A percentile compares a stretch with the other conserved stretches of the same genome.
Conservation (phyloP, 2,797 vertebrate species). For the Chelmon rostratus region DNA sequence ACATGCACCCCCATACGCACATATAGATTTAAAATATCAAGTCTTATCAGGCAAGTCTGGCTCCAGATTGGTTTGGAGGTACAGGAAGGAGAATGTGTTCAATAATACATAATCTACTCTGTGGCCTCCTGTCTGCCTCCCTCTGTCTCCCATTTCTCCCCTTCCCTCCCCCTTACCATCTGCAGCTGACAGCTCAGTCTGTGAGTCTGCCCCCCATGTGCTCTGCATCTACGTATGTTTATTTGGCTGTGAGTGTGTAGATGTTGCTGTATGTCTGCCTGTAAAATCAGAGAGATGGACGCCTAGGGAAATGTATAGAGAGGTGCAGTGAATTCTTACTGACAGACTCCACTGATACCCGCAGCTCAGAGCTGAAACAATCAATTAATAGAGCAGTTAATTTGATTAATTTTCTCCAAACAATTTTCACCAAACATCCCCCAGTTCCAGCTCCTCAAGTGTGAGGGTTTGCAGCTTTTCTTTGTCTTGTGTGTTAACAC, state of each 20-base stretch:
- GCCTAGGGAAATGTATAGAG: background rate
- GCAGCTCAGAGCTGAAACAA: background rate
- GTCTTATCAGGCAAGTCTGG: background rate
- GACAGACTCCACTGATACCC: background rate
- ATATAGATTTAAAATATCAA: background rate
- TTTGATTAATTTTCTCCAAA: too few species aligned
- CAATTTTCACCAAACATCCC: too few species aligned
- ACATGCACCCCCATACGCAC: background rate
- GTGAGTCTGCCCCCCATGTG: background rate
- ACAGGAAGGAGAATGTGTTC: slow-evolving; percentile 29
- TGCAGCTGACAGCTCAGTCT: slow-evolving; percentile 62
- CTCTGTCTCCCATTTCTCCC: background rate
- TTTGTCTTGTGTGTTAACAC: background rate
- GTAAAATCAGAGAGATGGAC: background rate
- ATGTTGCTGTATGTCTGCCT: background rate
- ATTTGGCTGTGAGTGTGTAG: background rate
- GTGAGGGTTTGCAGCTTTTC: background rate
- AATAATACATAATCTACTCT: slow-evolving; percentile 52
- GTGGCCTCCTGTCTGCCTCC: slow-evolving; percentile 13
- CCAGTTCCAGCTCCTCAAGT: too few species aligned
- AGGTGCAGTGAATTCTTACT: background rate
- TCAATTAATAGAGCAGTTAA: background rate
- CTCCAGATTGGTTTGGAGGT: background rate
- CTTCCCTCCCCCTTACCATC: slow-evolving; percentile 36
- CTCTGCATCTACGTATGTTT: background rate